Conservation (phyloP, 2,888 invertebrate species). For the Notodonta dromedarius region DNA sequence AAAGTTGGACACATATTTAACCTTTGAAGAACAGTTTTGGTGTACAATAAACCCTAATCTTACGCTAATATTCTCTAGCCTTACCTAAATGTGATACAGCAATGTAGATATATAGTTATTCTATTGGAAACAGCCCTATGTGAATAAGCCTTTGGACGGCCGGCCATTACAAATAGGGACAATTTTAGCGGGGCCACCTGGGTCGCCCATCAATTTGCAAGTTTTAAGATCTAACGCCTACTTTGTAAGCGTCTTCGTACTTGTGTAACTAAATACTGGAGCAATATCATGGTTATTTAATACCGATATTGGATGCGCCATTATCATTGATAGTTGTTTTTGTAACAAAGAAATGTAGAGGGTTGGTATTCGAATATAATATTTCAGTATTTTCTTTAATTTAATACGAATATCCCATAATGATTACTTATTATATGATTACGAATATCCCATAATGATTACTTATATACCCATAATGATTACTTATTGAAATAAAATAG, state of each 20-base stretch:
- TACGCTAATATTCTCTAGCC: neutral
- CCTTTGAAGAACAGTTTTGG: too few species aligned
- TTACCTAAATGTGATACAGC: neutral
- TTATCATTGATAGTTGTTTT: neutral
- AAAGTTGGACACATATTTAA: too few species aligned
- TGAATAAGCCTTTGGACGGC: neutral
- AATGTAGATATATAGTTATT: neutral
- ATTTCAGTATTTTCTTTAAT: too few species aligned
- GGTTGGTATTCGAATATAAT: neutral
- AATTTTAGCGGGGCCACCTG: constrained; percentile 2
- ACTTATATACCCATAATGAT: too few species aligned
- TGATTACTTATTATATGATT: too few species aligned
- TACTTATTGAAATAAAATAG: too few species aligned
- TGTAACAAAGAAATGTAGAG: too few species aligned
- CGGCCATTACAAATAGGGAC: constrained; percentile 3
- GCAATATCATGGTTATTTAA: neutral
- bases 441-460: too few species aligned
- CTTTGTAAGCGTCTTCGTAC: neutral
- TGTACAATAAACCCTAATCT: too few species aligned
- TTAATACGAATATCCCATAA: too few species aligned
- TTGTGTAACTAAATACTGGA: constrained; percentile 1
- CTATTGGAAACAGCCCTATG: neutral
- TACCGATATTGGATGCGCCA: neutral
- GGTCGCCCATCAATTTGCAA: constrained; percentile 6
- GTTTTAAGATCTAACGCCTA: constrained; percentile 1